phyloP scores from a whole-genome alignment of 2,888 invertebrate species.

The Xestia sexstrigata region DNA sequence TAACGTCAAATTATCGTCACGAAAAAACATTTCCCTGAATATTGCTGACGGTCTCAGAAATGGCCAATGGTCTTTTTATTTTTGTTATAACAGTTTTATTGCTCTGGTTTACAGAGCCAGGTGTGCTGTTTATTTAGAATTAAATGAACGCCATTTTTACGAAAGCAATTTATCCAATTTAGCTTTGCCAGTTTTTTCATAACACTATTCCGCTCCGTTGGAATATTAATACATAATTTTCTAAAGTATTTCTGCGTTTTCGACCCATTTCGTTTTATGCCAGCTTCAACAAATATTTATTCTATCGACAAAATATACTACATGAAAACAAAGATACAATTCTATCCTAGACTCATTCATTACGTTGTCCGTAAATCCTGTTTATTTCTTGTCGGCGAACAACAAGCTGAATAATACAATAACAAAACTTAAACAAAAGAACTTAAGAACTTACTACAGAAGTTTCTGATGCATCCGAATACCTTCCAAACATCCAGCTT shows the following conservation, averaged over 20 bases:
- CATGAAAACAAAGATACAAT: conserved; percentile 43
- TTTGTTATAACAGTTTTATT: conserved; percentile 16
- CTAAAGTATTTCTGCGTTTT: conserved; percentile 17
- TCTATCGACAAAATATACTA: conserved; percentile 31
- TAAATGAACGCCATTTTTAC: conserved; percentile 28
- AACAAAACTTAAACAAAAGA: conserved; percentile 51
- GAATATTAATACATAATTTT: conserved; percentile 20
- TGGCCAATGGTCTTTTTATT: conserved; percentile 9
- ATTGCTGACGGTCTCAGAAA: conserved; percentile 26
- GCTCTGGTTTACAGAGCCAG: conserved; percentile 17
- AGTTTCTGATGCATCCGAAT: conserved; percentile 84
- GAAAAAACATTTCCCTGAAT: conserved; percentile 18
- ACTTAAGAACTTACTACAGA: conserved; percentile 80
- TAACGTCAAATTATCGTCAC: conserved; percentile 28
- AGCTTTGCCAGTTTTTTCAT: conserved; percentile 15
- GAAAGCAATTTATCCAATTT: conserved; percentile 22
- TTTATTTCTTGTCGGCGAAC: conserved; percentile 55
- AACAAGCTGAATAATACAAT: conserved; percentile 57
- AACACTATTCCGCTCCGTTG: conserved; percentile 10
- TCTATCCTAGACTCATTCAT: conserved; percentile 43
- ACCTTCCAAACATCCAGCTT: conserved; percentile 78
- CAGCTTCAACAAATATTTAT: conserved; percentile 6
- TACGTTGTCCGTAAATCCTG: conserved; percentile 54
- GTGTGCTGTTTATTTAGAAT: conserved; percentile 33
- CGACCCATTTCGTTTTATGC: neutral